A percentile compares a stretch with the other conserved stretches of the same genome.
Conservation (phyloP, 1,140 invertebrate genomes). For the Zaprionus gabonicus region DNA sequence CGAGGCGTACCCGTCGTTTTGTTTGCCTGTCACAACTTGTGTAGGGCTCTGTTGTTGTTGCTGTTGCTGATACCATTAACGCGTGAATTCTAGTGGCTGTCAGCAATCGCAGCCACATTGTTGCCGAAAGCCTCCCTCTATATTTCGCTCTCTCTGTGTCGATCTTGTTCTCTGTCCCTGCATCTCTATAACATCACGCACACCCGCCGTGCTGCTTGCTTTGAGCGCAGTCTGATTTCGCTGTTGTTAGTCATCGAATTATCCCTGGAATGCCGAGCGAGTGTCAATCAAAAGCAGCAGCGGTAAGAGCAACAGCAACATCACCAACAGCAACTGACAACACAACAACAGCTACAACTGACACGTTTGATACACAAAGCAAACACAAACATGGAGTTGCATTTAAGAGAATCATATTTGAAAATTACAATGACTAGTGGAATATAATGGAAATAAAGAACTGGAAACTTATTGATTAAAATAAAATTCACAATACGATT, state of each 20-base stretch:
- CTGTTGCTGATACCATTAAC: constrained; percentile 47
- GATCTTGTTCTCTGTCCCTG: neutral
- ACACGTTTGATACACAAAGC: constrained; percentile 25
- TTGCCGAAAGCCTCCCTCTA: constrained; percentile 14
- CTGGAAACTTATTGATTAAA: neutral
- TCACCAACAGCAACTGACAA: neutral
- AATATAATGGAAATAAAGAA: neutral
- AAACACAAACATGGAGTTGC: constrained; percentile 19
- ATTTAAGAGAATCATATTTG: constrained; percentile 16
- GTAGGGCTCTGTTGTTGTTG: constrained; percentile 14
- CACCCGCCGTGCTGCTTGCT: neutral
- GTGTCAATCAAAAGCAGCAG: constrained; percentile 31
- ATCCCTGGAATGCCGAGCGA: constrained; percentile 26
- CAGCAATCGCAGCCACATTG: constrained; percentile 44
- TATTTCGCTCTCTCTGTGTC: neutral
- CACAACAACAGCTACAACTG: neutral
- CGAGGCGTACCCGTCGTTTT: constrained; percentile 38
- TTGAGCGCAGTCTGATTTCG: constrained; percentile 20
- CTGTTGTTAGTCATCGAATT: constrained; percentile 46
- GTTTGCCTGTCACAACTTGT: constrained; percentile 62
- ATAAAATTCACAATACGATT: neutral
- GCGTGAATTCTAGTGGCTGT: constrained; percentile 58
- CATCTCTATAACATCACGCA: neutral
- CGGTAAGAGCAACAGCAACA: constrained; percentile 13
- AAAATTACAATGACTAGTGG: neutral